phyloP scores from a whole-genome alignment of 2,888 invertebrate species.

The Periphyllus acericola region DNA sequence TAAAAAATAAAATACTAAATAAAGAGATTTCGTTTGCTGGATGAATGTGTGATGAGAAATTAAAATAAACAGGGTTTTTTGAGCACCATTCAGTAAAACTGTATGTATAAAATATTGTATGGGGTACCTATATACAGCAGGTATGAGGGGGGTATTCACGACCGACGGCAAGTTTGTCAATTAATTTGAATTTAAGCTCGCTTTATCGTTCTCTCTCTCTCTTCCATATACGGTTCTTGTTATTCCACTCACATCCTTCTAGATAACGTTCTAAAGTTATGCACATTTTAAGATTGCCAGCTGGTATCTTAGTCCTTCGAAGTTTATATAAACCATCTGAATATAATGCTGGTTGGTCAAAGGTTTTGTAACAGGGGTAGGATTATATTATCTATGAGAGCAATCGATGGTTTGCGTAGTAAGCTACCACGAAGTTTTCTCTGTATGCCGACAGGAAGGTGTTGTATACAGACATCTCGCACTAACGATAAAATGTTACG shows the following conservation, averaged over 20 bases:
- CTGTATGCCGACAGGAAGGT: background rate
- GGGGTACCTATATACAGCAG: background rate
- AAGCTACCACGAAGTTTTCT: background rate
- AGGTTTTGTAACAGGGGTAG: conserved; percentile 20
- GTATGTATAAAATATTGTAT: background rate
- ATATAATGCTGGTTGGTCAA: conserved; percentile 36
- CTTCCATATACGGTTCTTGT: background rate
- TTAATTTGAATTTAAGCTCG: conserved; percentile 53
- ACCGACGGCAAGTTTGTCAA: conserved; percentile 45
- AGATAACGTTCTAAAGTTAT: conserved; percentile 38
- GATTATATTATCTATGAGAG: conserved; percentile 35
- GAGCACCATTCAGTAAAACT: background rate
- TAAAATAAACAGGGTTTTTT: background rate
- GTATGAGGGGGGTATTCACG: background rate
- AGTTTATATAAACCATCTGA: conserved; percentile 45
- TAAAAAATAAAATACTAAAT: background rate
- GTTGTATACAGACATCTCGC: background rate
- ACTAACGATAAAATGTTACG: background rate
- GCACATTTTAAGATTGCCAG: conserved; percentile 51
- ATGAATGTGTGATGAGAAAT: background rate
- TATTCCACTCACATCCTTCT: background rate
- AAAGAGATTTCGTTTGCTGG: background rate
- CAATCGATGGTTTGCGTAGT: background rate
- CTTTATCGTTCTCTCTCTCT: conserved; percentile 38
- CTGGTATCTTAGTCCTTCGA: conserved; percentile 32